Conservation (phyloP, 2,113 vertebrate species). For the Boleophthalmus pectinirostris region DNA sequence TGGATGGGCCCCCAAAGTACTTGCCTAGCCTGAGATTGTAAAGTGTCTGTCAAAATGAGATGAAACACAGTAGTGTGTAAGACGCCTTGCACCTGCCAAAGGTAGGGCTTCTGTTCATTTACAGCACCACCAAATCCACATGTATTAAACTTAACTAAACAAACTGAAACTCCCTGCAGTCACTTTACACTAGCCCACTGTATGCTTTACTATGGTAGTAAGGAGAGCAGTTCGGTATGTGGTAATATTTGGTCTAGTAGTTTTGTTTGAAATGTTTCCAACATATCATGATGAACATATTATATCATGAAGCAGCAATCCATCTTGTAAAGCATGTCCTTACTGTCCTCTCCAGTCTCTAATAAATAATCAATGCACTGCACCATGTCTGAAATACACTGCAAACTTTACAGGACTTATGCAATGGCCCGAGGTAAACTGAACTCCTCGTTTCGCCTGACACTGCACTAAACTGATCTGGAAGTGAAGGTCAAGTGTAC, state of each 20-base stretch:
- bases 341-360: not conserved
- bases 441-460: slow-evolving; percentile 1
- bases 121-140: not conserved
- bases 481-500: slow-evolving; percentile 24
- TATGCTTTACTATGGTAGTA: not conserved
- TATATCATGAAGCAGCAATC: no score
- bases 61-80: slow-evolving; percentile 40
- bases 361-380: not conserved
- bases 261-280: not conserved
- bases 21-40: slow-evolving; percentile 61
- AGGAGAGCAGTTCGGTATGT: not conserved
- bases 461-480: slow-evolving; percentile 17
- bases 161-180: not conserved
- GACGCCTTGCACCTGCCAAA: slow-evolving; percentile 54
- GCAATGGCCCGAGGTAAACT: not conserved
- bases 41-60: slow-evolving; percentile 67
- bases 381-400: not conserved
- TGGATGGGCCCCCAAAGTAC: slow-evolving; percentile 37
- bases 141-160: slow-evolving; percentile 4
- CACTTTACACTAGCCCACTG: not conserved
- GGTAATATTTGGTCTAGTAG: no score
- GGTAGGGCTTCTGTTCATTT: slow-evolving; percentile 29
- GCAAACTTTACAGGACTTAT: not conserved
- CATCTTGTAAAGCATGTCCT: no score
- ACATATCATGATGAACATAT: no score